Conservation (phyloP, 2,888 invertebrate genomes). For the Trisateles emortualis region DNA sequence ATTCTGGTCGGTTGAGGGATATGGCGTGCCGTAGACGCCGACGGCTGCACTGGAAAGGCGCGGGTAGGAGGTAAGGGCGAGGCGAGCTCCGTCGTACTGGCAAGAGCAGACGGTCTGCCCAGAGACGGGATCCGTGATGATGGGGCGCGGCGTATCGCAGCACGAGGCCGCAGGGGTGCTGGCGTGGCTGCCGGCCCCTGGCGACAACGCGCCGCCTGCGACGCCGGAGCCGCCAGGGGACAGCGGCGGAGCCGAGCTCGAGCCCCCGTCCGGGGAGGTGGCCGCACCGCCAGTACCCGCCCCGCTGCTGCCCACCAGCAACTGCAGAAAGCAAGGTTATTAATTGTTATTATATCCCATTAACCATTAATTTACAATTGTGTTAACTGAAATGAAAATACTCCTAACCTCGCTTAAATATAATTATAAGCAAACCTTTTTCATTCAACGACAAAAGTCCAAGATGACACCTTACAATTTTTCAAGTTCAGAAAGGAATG, state of each 20-base stretch:
- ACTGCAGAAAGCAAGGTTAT: conserved; percentile 76
- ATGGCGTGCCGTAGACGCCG: conserved; percentile 94
- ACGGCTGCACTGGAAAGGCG: conserved; percentile 92
- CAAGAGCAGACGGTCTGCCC: conserved; percentile 98
- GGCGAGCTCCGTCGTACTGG: conserved; percentile 95
- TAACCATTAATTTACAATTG: too few relatives aligned
- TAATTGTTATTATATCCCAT: neutral
- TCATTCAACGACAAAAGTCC: too few relatives aligned
- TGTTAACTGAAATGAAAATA: too few relatives aligned
- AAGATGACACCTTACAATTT: too few relatives aligned
- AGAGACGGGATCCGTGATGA: conserved; percentile 97
- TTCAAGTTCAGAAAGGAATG: too few relatives aligned
- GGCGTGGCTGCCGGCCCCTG: conserved; percentile 85
- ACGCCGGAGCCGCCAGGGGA: conserved; percentile 91
- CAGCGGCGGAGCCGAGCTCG: conserved; percentile 92
- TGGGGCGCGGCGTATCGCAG: conserved; percentile 96
- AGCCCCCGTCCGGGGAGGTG: conserved; percentile 90
- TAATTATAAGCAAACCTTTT: too few relatives aligned
- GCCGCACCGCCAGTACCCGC: conserved; percentile 91
- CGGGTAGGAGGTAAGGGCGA: conserved; percentile 93
- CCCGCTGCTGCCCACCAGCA: conserved; percentile 91
- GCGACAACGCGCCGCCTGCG: conserved; percentile 86
- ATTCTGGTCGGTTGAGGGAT: conserved; percentile 96
- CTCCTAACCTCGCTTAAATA: too few relatives aligned
- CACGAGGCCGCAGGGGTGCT: conserved; percentile 88